Percentiles rank a stretch among this genome's conserved stretches.
Conservation (phyloP, 2,113 vertebrate species). For the Chitala chitala region DNA sequence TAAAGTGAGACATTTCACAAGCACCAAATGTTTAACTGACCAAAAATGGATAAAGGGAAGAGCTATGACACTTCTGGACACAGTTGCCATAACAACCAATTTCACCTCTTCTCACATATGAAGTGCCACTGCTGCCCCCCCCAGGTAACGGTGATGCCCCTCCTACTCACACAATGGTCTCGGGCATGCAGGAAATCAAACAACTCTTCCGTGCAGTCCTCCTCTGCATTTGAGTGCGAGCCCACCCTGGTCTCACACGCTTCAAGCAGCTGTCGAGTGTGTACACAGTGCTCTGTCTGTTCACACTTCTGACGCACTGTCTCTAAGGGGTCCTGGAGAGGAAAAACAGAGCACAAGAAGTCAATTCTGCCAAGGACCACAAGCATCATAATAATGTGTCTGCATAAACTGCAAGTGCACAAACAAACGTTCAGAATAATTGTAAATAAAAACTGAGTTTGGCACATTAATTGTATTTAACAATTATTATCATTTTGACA, state of each 20-base stretch:
- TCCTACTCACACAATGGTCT: constrained; percentile 84
- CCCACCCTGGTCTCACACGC: constrained; percentile 66
- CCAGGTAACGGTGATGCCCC: neutral
- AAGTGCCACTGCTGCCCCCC: no score
- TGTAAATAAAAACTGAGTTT: no score
- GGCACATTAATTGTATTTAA: no score
- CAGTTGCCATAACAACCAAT: no score
- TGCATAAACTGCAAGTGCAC: no score
- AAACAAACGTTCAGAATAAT: no score
- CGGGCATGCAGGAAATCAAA: constrained; percentile 88
- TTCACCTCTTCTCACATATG: no score
- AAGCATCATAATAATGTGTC: neutral
- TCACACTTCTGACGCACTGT: constrained; percentile 71
- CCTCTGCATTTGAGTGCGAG: constrained; percentile 66
- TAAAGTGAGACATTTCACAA: no score
- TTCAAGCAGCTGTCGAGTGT: constrained; percentile 69
- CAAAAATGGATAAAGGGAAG: no score
- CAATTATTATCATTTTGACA: no score
- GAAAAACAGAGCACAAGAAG: neutral
- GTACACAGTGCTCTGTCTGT: constrained; percentile 69
- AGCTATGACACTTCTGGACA: no score
- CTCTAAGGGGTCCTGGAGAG: constrained; percentile 72
- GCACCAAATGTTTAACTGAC: no score
- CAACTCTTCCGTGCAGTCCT: constrained; percentile 87
- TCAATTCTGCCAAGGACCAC: neutral